Conservation (phyloP, 2,797 vertebrate species). For the Peromyscus eremicus region DNA sequence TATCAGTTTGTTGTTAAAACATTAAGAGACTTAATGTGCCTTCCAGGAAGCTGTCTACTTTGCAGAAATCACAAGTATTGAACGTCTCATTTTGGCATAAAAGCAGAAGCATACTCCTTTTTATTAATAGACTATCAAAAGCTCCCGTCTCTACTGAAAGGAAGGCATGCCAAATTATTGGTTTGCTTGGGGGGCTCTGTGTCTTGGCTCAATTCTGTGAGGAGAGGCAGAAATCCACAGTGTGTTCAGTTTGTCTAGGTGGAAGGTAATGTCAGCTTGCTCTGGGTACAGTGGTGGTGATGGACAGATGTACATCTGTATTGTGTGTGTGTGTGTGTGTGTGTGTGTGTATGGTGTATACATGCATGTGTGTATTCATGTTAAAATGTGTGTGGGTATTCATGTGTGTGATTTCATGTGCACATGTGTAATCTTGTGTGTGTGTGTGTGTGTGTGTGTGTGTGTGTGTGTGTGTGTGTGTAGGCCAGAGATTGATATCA, state of each 20-base stretch:
- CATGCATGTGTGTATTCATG: neutral
- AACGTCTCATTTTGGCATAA: constrained; percentile 48
- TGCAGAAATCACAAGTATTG: neutral
- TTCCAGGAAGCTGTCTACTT: constrained; percentile 41
- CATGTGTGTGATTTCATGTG: neutral
- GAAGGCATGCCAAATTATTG: constrained; percentile 10
- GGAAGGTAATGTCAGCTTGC: neutral
- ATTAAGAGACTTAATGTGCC: constrained; percentile 20
- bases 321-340: neutral
- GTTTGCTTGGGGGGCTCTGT: neutral
- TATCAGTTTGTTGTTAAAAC: constrained; percentile 54
- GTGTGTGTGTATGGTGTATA: neutral
- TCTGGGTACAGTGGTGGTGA: neutral
- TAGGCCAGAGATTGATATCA: neutral
- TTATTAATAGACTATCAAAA: constrained; percentile 51
- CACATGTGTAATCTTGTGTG: neutral
- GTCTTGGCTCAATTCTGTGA: neutral
- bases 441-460: neutral
- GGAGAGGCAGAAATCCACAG: neutral
- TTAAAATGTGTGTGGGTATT: neutral
- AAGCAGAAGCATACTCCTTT: neutral
- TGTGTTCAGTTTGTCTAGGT: neutral
- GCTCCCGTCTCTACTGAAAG: constrained; percentile 33
- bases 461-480: neutral
- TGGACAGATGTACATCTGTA: neutral